Percentiles rank a stretch among this genome's conserved stretches.
These are phyloP conservation scores for Carterocephalus palaemon DNA, from an alignment of 2,888 invertebrate species.

Conservation along the genomic window DNA sequence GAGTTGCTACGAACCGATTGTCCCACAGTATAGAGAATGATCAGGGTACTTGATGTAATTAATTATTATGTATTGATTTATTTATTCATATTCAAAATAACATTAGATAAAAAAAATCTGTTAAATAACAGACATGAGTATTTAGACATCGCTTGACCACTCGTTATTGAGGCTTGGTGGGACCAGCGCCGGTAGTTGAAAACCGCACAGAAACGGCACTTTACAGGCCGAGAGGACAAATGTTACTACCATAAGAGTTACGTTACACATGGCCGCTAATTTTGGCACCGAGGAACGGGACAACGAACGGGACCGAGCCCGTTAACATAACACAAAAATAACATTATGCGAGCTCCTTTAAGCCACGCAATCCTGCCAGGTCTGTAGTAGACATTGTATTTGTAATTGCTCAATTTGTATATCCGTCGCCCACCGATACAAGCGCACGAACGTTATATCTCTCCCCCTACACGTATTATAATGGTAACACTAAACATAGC, in stretches of 20 bases:
- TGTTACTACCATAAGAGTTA: conserved; percentile 62
- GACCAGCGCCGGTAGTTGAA: conserved; percentile 26
- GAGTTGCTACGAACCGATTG: too few species aligned
- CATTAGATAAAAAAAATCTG: too few species aligned
- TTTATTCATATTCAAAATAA: not conserved
- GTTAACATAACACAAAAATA: conserved; percentile 51
- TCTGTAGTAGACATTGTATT: conserved; percentile 33
- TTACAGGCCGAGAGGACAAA: conserved; percentile 44
- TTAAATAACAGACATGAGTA: too few species aligned
- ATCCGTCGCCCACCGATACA: conserved; percentile 2
- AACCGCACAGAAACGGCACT: conserved; percentile 30
- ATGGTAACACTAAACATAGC: conserved; percentile 12
- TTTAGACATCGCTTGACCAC: too few species aligned
- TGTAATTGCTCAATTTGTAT: conserved; percentile 31
- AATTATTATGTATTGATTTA: too few species aligned
- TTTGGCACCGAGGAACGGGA: conserved; percentile 48
- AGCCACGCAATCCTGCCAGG: conserved; percentile 45
- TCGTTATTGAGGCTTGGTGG: conserved; percentile 7
- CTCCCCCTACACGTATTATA: not conserved
- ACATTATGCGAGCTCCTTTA: conserved; percentile 44
- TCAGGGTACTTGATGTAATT: too few species aligned
- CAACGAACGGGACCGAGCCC: conserved; percentile 38
- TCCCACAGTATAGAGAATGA: too few species aligned
- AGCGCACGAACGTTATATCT: conserved; percentile 8
- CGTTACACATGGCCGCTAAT: conserved; percentile 53